Evolutionary conservation across 2,113 vertebrate genomes (phyloP).

Genomic region (Brachirus orientalis): DNA sequence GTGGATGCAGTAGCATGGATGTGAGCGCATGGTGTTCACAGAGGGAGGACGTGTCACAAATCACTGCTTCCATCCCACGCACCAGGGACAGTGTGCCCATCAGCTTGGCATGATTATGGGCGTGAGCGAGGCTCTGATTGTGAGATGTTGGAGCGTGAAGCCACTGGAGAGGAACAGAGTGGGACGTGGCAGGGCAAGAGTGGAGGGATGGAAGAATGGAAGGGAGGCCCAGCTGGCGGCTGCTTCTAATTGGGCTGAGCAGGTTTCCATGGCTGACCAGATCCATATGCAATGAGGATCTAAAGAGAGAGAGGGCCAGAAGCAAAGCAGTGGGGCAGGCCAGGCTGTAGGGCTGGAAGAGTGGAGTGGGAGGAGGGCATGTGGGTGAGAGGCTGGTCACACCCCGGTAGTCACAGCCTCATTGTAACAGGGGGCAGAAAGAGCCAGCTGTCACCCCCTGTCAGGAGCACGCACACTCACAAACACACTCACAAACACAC

Average conservation of each 20-base stretch:
- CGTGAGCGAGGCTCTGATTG: slow-evolving; percentile 70
- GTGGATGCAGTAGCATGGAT: slow-evolving; percentile 16
- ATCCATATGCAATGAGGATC: slow-evolving; percentile 72
- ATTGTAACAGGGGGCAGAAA: slow-evolving; percentile 69
- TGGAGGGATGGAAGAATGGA: slow-evolving; percentile 53
- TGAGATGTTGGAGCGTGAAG: slow-evolving; percentile 63
- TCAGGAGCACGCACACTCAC: slow-evolving; percentile 60
- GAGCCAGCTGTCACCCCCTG: slow-evolving; percentile 79
- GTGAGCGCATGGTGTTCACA: slow-evolving; percentile 21
- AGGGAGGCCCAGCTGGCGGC: slow-evolving; percentile 77
- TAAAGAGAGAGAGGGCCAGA: slow-evolving; percentile 48
- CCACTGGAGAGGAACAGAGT: slow-evolving; percentile 54
- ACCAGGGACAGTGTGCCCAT: slow-evolving; percentile 60
- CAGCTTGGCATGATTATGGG: slow-evolving; percentile 69
- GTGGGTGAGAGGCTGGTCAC: slow-evolving; percentile 69
- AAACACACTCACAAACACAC: slow-evolving; percentile 34
- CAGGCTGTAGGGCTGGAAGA: slow-evolving; percentile 26
- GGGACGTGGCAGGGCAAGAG: slow-evolving; percentile 45
- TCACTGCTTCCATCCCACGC: slow-evolving; percentile 49
- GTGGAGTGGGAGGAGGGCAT: slow-evolving; percentile 34
- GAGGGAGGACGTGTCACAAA: slow-evolving; percentile 52
- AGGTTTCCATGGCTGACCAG: slow-evolving; percentile 79
- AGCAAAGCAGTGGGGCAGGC: slow-evolving; percentile 63
- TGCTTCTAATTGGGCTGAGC: slow-evolving; percentile 80
- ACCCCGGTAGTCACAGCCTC: slow-evolving; percentile 72